Base-by-base conservation (phyloP, 2,113 vertebrate species). In the Atractosteus spatula region DNA sequence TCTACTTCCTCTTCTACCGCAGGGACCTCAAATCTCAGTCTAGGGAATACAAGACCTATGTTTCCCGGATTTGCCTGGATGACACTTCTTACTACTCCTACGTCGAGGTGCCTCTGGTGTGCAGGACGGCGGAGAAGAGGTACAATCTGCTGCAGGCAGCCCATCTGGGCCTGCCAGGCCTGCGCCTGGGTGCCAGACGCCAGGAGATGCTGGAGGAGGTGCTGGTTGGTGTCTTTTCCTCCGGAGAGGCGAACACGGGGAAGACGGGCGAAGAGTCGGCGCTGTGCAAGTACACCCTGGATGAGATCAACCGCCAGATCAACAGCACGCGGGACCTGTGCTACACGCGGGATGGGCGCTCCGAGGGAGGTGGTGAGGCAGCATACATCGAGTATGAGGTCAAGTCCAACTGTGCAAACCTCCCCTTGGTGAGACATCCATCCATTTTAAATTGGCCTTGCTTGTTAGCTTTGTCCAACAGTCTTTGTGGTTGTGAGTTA, bases 331-430 rank as follows among this genome's bases (percentile, higher is more conserved):
- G 96, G 66, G 95, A 99, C 66, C 89, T 95, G 71, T 99, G 97
- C 85, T 99, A 99, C 82, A 99, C 96, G 10, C 87, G 92, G 71
- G 90, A 92, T 62, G 97, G 97, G 2, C 93, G 75, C n/a, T 77
- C 84, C 0, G 91, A 94, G 45, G 86, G 87, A 0, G 94, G 92
- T 29, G 16, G n/a, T 0, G 94, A 97, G 79, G 94, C 93, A 2
- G 96, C 97, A 0, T 98, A 98, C 85, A 99, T 99, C 0, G 97
- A 98, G 73, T 99, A 99, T 0, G 96, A 98, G 3, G 97, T 99
- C 84, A 97, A 95, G 64, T 98, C 97, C 29, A 94, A 92, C 88
- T 99, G 97, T 3, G 95, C 94, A 68, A 95, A 94, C 83, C 92
- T 99, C 72, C 96, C 96, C 0, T 90, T 90, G 80, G 97, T 99